Evolutionary conservation across 1,140 invertebrate genomes (phyloP), one percentile per base, ranked within the genome.

Genomic region (Heliconius himera): DNA sequence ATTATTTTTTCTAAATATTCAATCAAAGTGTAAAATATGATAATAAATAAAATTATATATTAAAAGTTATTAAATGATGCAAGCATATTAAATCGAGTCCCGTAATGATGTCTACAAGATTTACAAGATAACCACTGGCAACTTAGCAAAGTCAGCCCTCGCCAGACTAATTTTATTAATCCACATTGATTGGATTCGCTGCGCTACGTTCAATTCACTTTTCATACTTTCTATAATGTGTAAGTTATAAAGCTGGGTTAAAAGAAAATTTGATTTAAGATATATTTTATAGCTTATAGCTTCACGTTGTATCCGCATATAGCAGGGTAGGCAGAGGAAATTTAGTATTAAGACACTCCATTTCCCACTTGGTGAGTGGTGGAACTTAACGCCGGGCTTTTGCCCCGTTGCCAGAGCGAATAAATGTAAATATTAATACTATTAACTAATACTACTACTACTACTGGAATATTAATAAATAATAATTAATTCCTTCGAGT

Each of bases 91-190:
- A 29, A 16, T 13, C 22, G 3, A 13, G 9, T 9, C 26, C 60
- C 60, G 29, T 13, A 77, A 72, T 77, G 70, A 8, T 38, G 70
- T 77, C 76, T 46, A 70, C 29, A 56, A 76, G 38, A 76, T 73
- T 80, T 54, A n/a, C 70, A 80, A 77, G 79, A 77, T 77, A 81
- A 77, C 54, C 74, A 74, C 74, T 73, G 78, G 81, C 56, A 77
- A 77, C 60, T 76, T 76, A 74, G 77, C 77, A 22, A 72, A 82
- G 56, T 78, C 77, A 77, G 73, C 46, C 76, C 29, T 73, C 56
- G 74, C 77, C 74, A 82, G 77, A 82, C 81, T 82, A 82, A 82
- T 82, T 76, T 79, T 29, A 79, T 79, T 79, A 82, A 79, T 79
- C 70, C 56, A 60, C 66, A 56, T 74, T 82, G 77, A 82, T 82